Percentiles rank a stretch among this genome's conserved stretches.
phyloP scores from a whole-genome alignment of 2,888 invertebrate genomes.

The Ptilodon capucinus region DNA sequence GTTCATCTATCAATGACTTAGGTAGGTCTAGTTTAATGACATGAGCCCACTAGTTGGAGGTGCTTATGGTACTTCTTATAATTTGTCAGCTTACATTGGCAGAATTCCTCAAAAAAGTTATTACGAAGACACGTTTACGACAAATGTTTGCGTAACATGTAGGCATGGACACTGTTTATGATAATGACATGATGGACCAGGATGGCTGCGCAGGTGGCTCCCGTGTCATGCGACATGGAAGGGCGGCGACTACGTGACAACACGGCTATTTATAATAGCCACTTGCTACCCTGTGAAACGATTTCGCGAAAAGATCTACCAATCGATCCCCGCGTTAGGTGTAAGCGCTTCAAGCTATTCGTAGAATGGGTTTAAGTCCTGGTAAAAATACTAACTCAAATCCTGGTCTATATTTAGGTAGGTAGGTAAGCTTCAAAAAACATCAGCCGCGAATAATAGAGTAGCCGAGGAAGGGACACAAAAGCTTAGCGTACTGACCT shows the following conservation, averaged over 20 bases:
- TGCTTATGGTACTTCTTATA: too few relatives aligned
- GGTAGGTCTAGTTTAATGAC: too few relatives aligned
- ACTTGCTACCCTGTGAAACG: constrained; percentile 12
- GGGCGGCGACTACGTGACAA: constrained; percentile 17
- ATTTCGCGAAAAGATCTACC: constrained; percentile 6
- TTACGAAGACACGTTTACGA: background rate
- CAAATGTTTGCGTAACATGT: background rate
- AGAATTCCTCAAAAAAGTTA: too few relatives aligned
- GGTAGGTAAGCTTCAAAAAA: too few relatives aligned
- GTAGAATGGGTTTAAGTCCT: too few relatives aligned
- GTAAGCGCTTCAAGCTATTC: too few relatives aligned
- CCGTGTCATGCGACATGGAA: constrained; percentile 18
- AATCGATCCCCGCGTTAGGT: background rate
- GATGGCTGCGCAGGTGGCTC: constrained; percentile 26
- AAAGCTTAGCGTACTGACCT: too few relatives aligned
- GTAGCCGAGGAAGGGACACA: background rate
- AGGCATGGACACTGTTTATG: background rate
- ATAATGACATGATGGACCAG: constrained; percentile 3
- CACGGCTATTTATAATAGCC: constrained; percentile 16
- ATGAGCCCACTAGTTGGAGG: too few relatives aligned
- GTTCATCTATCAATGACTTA: too few relatives aligned
- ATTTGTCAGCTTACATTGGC: too few relatives aligned
- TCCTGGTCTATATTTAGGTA: too few relatives aligned
- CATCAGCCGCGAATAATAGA: background rate
- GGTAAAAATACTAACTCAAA: too few relatives aligned